phyloP scores from a whole-genome alignment of 1,140 invertebrate genomes.

The Sarcophaga peregrina region DNA sequence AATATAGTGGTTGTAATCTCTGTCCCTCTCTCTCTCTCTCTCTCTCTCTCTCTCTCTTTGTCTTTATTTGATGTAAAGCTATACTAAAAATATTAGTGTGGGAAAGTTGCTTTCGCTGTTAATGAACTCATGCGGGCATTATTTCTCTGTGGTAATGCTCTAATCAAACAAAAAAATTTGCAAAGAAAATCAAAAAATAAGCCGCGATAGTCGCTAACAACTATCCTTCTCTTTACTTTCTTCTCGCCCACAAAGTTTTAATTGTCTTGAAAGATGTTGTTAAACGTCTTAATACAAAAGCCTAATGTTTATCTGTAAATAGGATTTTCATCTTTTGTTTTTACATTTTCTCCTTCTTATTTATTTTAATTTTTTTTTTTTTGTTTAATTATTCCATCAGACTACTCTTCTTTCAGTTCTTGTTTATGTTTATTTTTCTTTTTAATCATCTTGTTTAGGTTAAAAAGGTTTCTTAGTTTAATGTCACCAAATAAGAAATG shows the following conservation, averaged over 20 bases:
- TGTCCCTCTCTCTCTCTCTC: no score
- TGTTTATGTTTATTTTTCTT: not conserved
- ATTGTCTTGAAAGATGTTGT: slow-evolving; percentile 11
- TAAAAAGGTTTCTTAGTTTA: not conserved
- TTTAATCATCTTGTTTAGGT: not conserved
- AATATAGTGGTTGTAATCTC: no score
- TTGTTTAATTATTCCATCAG: not conserved
- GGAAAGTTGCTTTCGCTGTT: no score
- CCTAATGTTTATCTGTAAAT: slow-evolving; percentile 1
- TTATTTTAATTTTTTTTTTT: not conserved
- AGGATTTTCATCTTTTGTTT: not conserved
- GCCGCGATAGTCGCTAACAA: not conserved
- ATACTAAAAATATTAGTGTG: no score
- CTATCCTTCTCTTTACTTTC: not conserved
- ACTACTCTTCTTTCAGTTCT: not conserved
- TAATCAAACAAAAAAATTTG: not conserved
- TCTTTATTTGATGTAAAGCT: no score
- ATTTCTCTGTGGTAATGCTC: not conserved
- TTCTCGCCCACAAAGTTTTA: not conserved
- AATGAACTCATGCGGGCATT: not conserved
- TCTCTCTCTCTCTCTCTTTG: no score
- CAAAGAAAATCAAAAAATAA: not conserved
- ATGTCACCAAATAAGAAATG: not conserved
- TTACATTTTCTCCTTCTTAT: not conserved
- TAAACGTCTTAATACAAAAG: not conserved